phyloP scores from a whole-genome alignment of 1,140 invertebrate genomes.

The Frieseomelitta varia region DNA sequence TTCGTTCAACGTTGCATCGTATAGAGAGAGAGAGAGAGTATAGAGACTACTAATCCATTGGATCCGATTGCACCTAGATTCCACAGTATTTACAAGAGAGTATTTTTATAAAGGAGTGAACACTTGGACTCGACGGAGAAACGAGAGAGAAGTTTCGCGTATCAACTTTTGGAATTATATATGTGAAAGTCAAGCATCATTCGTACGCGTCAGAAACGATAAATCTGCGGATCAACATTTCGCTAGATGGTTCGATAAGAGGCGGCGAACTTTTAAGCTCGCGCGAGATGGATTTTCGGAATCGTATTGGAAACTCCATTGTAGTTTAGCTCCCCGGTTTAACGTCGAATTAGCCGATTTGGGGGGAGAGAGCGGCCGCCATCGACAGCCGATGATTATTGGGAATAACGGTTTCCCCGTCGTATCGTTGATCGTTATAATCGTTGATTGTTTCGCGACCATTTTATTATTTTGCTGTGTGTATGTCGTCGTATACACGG shows the following conservation, averaged over 20 bases:
- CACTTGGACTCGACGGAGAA: background rate
- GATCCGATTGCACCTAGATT: too few relatives aligned
- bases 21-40: too few relatives aligned
- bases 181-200: slow-evolving; percentile 2
- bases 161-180: background rate
- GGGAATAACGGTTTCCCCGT: slow-evolving; percentile 53
- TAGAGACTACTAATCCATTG: too few relatives aligned
- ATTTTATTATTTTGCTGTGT: slow-evolving; percentile 65
- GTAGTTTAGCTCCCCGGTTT: slow-evolving; percentile 7
- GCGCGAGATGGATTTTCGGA: slow-evolving; percentile 53
- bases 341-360: slow-evolving; percentile 62
- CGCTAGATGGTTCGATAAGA: slow-evolving; percentile 31
- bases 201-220: background rate
- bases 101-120: too few relatives aligned
- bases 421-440: slow-evolving; percentile 63
- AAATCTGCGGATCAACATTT: slow-evolving; percentile 32
- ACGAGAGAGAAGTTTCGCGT: background rate
- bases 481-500: slow-evolving; percentile 18
- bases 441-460: slow-evolving; percentile 64
- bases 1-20: too few relatives aligned
- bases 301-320: slow-evolving; percentile 49
- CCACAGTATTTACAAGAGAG: too few relatives aligned
- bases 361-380: slow-evolving; percentile 1
- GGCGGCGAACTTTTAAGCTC: slow-evolving; percentile 38
- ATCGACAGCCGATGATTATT: slow-evolving; percentile 67